phyloP scores from a whole-genome alignment of 2,797 vertebrate species.

The Eupleurogrammus muticus region DNA sequence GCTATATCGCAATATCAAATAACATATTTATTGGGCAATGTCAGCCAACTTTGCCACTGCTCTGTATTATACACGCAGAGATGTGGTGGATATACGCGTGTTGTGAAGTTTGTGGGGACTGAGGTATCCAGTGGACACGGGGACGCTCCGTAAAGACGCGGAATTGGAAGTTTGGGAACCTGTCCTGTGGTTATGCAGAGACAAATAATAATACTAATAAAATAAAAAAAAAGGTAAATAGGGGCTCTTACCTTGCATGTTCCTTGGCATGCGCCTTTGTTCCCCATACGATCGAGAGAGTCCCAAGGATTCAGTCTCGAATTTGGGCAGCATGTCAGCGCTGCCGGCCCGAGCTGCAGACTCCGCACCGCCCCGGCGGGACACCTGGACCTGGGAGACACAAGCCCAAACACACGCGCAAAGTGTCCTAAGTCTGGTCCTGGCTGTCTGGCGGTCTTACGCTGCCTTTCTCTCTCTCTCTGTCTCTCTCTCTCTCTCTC shows the following conservation, averaged over 20 bases:
- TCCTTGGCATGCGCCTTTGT: slow-evolving; percentile 95
- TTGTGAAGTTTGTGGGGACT: slow-evolving; percentile 57
- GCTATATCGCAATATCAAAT: no score
- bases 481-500: not conserved
- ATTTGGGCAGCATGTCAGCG: slow-evolving; percentile 99
- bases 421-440: slow-evolving; percentile 43
- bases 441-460: slow-evolving; percentile 16
- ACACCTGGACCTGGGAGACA: slow-evolving; percentile 86
- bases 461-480: slow-evolving; percentile 3
- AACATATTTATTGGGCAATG: not conserved
- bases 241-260: slow-evolving; percentile 94
- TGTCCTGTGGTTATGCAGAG: not conserved
- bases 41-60: not conserved
- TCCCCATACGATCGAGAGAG: slow-evolving; percentile 96
- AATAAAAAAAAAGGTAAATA: not conserved
- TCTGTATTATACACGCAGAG: not conserved
- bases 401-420: slow-evolving; percentile 48
- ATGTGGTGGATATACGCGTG: not conserved
- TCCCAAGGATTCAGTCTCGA: slow-evolving; percentile 95
- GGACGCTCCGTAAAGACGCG: not conserved
- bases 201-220: not conserved
- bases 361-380: slow-evolving; percentile 84
- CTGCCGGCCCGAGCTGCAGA: slow-evolving; percentile 83
- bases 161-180: no score
- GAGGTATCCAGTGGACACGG: not conserved